Evolutionary conservation across 1,140 invertebrate genomes (phyloP).

Genomic region (Ooceraea biroi): DNA sequence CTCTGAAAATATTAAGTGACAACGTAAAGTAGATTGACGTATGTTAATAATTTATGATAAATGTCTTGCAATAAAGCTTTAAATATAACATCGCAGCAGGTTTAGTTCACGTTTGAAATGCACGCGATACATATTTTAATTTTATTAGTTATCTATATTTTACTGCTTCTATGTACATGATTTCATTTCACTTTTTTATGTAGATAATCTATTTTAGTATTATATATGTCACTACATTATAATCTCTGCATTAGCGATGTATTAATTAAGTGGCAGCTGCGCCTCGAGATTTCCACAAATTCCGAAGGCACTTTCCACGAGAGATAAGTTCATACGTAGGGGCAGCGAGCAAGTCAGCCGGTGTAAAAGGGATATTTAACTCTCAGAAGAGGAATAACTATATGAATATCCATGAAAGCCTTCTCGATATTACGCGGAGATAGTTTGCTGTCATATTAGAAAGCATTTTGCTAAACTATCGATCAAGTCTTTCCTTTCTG

Average conservation of each 20-base stretch:
- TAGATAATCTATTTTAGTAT: too few species aligned
- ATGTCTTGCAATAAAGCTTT: background rate
- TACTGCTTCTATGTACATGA: too few species aligned
- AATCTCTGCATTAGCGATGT: background rate
- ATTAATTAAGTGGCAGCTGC: background rate
- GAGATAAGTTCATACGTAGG: background rate
- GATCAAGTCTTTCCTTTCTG: conserved; percentile 22
- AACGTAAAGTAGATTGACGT: background rate
- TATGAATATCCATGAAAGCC: conserved; percentile 55
- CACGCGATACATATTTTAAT: background rate
- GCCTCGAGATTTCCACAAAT: conserved; percentile 13
- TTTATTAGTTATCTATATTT: too few species aligned
- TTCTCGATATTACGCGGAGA: conserved; percentile 49
- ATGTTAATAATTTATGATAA: background rate
- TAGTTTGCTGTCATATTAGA: conserved; percentile 55
- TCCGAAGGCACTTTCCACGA: conserved; percentile 10
- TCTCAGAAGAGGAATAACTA: conserved; percentile 30
- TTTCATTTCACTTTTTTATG: too few species aligned
- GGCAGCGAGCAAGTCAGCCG: background rate
- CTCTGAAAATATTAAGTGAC: background rate
- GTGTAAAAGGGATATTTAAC: conserved; percentile 20
- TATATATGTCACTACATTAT: too few species aligned
- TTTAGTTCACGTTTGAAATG: background rate
- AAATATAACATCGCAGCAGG: background rate
- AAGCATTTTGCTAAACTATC: conserved; percentile 59